These are phyloP conservation scores for Hypercompe scribonia DNA, from an alignment of 2,888 invertebrate species.

Conservation along the genomic window DNA sequence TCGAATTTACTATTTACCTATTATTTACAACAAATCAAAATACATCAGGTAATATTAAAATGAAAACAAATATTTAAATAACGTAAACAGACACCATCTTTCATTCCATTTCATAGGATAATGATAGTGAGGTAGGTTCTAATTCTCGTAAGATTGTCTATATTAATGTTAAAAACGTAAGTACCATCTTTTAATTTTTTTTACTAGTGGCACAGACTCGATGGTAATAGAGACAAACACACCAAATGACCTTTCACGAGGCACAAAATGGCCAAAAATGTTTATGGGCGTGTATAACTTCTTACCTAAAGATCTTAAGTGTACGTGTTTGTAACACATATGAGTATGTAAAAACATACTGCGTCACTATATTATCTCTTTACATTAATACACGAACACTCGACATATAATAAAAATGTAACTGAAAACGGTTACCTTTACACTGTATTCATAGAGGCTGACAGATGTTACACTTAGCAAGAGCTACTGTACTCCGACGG, in stretches of 20 bases:
- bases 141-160: too few species aligned
- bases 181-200: background rate
- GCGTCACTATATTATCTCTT: background rate
- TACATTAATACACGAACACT: slow-evolving; percentile 2
- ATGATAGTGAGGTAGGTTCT: background rate
- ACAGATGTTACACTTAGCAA: slow-evolving; percentile 69
- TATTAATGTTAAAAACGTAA: background rate
- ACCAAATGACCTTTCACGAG: background rate
- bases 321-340: background rate
- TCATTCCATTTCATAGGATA: background rate
- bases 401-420: slow-evolving; percentile 2
- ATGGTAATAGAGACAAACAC: background rate
- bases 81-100: background rate
- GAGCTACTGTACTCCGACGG: slow-evolving; percentile 72
- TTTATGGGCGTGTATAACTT: background rate
- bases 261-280: background rate
- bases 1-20: background rate
- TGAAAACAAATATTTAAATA: background rate
- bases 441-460: slow-evolving; percentile 48
- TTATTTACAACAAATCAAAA: background rate
- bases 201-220: background rate
- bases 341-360: background rate
- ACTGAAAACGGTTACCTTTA: slow-evolving; percentile 44
- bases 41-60: background rate
- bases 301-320: background rate